These are phyloP conservation scores for Pelmatolapia mariae DNA, from an alignment of 2,113 vertebrate species.

Conservation along the genomic window DNA sequence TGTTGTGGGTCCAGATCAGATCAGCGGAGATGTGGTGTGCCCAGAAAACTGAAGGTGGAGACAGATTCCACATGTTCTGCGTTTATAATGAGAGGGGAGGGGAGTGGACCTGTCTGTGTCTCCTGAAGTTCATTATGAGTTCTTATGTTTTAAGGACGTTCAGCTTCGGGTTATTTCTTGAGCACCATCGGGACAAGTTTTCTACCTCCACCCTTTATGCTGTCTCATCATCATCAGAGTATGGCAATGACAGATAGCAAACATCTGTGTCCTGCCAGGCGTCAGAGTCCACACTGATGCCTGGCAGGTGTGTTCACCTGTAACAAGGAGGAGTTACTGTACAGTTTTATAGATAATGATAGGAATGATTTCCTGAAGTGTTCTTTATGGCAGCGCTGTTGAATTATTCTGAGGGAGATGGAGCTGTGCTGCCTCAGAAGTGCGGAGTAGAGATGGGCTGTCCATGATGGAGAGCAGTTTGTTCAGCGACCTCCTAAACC, in stretches of 20 bases:
- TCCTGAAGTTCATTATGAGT: background rate
- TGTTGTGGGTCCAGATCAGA: background rate
- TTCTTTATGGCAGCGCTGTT: background rate
- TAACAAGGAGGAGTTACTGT: background rate
- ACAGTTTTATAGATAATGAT: background rate
- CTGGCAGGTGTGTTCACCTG: background rate
- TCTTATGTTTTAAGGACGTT: fast-evolving
- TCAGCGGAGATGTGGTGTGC: background rate
- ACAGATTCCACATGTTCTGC: background rate
- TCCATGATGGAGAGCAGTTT: background rate
- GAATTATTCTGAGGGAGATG: background rate
- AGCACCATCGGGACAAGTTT: background rate
- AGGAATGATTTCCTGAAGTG: background rate
- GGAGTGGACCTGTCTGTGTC: background rate
- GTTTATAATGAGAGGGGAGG: background rate
- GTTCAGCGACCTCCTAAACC: background rate
- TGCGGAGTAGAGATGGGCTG: background rate
- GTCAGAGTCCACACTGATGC: background rate
- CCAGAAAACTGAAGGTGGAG: background rate
- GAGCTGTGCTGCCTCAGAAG: background rate
- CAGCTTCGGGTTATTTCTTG: background rate
- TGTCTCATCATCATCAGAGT: background rate
- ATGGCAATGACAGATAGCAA: background rate
- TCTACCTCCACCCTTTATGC: background rate
- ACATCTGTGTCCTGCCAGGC: background rate